A percentile compares a stretch with the other conserved stretches of the same genome.
These are phyloP conservation scores for Calyptommatus sinebrachiatus DNA, from an alignment of 2,113 vertebrate species.

Conservation along the genomic window DNA sequence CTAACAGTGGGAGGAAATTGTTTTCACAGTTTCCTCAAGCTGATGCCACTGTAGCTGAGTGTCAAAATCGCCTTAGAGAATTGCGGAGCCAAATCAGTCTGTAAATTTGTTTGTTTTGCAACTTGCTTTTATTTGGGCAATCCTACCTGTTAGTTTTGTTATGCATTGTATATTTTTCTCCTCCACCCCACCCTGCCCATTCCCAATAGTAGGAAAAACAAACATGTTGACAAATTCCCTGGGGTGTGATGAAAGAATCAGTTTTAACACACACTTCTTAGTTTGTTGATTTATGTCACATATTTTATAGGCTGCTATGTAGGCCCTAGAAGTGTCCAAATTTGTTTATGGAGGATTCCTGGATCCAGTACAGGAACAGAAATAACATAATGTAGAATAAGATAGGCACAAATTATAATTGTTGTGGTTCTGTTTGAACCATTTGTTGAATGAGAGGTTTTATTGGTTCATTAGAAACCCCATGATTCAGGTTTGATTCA, in stretches of 20 bases:
- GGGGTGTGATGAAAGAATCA: background rate
- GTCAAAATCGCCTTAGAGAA: background rate
- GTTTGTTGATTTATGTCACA: background rate
- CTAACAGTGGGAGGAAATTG: constrained; percentile 29
- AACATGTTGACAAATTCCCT: background rate
- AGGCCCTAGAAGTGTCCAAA: background rate
- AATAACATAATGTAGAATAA: background rate
- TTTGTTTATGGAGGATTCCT: background rate
- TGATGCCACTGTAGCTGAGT: background rate
- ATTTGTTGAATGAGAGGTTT: no score
- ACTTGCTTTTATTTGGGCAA: background rate
- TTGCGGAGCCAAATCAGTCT: background rate
- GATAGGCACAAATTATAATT: no score
- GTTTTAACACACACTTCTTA: background rate
- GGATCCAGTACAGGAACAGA: background rate
- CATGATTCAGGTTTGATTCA: no score
- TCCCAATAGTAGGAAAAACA: background rate
- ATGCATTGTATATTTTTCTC: background rate
- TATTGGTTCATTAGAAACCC: no score
- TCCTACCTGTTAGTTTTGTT: background rate
- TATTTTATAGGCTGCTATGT: background rate
- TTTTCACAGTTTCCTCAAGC: background rate
- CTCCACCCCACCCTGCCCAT: background rate
- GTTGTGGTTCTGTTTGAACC: no score
- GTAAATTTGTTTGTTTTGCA: background rate